Conservation (phyloP, 2,888 invertebrate genomes). For the Papilio demoleus region DNA sequence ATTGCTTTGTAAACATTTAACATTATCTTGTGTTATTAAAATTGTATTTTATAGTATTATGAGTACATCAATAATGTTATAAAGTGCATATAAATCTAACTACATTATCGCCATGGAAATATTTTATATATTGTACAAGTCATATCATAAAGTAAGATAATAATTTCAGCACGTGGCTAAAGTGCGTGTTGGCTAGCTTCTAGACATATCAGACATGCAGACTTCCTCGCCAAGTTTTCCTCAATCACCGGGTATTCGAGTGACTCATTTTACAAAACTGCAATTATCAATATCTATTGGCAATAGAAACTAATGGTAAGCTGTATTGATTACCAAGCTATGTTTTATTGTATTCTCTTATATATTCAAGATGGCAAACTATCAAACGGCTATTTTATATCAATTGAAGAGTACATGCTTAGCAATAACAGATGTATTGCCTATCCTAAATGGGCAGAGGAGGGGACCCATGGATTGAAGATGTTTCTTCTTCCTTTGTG, state of each 20-base stretch:
- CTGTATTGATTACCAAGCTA: neutral
- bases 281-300: neutral
- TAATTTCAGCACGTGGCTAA: neutral
- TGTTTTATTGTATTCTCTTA: neutral
- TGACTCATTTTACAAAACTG: conserved; percentile 6
- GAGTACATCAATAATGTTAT: neutral
- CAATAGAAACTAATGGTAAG: neutral
- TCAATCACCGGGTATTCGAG: neutral
- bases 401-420: too few relatives aligned
- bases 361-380: too few relatives aligned
- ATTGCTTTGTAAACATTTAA: conserved; percentile 6
- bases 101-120: neutral
- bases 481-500: too few relatives aligned
- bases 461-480: too few relatives aligned
- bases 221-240: conserved; percentile 5
- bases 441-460: too few relatives aligned
- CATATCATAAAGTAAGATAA: neutral
- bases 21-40: neutral
- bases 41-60: neutral
- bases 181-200: neutral
- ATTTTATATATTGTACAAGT: neutral
- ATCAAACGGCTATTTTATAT: too few relatives aligned
- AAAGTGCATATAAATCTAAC: neutral
- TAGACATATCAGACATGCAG: conserved; percentile 2
- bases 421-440: too few relatives aligned